Evolutionary conservation across 2,888 invertebrate species (phyloP).

Genomic region (Clostera curtula): DNA sequence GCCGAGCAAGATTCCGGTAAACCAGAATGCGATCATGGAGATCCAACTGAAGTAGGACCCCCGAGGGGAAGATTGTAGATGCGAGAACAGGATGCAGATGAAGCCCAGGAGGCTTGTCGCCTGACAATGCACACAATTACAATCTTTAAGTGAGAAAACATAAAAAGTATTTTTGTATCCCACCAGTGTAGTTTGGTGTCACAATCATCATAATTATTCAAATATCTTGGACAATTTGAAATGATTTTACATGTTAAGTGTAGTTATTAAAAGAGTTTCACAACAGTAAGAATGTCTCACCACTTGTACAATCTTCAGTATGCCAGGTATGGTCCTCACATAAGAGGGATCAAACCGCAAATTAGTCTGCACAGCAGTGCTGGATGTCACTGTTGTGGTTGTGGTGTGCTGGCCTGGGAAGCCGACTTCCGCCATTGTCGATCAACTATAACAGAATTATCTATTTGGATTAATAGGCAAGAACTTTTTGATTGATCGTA

Average conservation of each 20-base stretch:
- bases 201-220: too few relatives aligned
- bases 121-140: constrained; percentile 43
- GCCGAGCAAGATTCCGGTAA: constrained; percentile 84
- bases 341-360: constrained; percentile 84
- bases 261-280: too few relatives aligned
- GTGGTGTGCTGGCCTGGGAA: constrained; percentile 86
- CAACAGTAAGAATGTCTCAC: too few relatives aligned
- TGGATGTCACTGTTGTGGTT: constrained; percentile 80
- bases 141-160: background rate
- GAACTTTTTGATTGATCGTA: too few relatives aligned
- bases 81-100: constrained; percentile 83
- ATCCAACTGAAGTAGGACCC: constrained; percentile 86
- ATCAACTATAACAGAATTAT: constrained; percentile 18
- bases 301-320: constrained; percentile 83
- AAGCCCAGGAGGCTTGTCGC: constrained; percentile 83
- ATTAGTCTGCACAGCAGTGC: constrained; percentile 82
- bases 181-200: too few relatives aligned
- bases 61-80: constrained; percentile 64
- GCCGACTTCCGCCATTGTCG: constrained; percentile 75
- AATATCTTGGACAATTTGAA: too few relatives aligned
- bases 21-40: constrained; percentile 90
- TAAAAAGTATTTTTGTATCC: background rate
- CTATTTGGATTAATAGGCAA: too few relatives aligned
- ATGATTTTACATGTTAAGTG: too few relatives aligned
- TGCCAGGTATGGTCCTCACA: constrained; percentile 81